Conservation (phyloP, 2,113 vertebrate species). For the Tetraodon nigroviridis region DNA sequence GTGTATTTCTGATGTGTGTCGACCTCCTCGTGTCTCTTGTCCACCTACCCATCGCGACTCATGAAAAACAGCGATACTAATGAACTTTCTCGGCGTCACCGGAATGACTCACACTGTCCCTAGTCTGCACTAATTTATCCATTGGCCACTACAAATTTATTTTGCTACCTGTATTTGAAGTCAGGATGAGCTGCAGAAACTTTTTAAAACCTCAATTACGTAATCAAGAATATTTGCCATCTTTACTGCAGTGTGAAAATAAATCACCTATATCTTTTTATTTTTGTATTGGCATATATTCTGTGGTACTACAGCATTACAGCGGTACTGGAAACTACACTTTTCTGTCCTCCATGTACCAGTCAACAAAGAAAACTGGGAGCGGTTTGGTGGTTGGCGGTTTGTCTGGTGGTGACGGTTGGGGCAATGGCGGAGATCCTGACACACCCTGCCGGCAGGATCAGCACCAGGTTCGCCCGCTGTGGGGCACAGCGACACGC, state of each 20-base stretch:
- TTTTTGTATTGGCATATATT: background rate
- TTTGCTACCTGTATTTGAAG: constrained; percentile 1
- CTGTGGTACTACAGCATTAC: background rate
- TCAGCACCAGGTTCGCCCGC: background rate
- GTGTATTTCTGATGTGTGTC: constrained; percentile 3
- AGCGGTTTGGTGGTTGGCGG: too few relatives aligned
- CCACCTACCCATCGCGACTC: constrained; percentile 44
- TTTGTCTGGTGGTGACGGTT: too few relatives aligned
- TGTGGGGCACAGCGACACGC: constrained; percentile 29
- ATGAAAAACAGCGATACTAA: constrained; percentile 35
- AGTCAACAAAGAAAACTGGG: too few relatives aligned
- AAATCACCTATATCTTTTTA: background rate
- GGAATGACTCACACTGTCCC: constrained; percentile 56
- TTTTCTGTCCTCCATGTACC: too few relatives aligned
- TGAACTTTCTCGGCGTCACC: constrained; percentile 31
- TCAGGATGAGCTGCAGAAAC: background rate
- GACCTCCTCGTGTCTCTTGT: constrained; percentile 31
- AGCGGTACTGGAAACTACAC: too few relatives aligned
- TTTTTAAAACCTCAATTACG: too few relatives aligned
- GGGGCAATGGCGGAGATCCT: constrained; percentile 20
- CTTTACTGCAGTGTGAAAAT: too few relatives aligned
- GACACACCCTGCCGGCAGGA: constrained; percentile 25
- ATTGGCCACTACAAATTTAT: constrained; percentile 44
- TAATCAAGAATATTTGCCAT: too few relatives aligned
- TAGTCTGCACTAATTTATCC: constrained; percentile 37